Percentiles rank a stretch among this genome's conserved stretches.
These are phyloP conservation scores for Prunella himalayana DNA, from an alignment of 2,113 vertebrate genomes.

Conservation along the genomic window DNA sequence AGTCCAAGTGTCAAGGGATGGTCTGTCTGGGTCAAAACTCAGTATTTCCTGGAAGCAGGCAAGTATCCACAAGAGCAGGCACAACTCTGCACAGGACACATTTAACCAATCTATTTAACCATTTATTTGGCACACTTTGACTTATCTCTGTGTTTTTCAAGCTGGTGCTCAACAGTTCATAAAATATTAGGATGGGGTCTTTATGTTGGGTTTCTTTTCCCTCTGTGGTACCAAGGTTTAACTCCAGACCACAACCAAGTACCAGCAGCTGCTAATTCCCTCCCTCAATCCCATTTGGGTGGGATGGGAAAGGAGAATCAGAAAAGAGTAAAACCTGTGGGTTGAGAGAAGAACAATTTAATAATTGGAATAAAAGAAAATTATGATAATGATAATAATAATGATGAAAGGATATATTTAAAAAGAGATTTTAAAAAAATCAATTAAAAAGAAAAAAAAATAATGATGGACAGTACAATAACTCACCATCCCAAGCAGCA, in stretches of 20 bases:
- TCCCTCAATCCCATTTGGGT: fast-evolving
- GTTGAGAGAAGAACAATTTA: not conserved
- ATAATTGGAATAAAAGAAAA: not conserved
- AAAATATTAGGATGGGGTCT: not conserved
- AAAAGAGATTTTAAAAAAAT: not conserved
- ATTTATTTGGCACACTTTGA: not conserved
- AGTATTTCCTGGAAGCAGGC: not conserved
- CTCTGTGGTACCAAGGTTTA: not conserved
- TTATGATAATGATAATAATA: fast-evolving
- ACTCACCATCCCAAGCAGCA: not conserved
- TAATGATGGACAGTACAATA: not conserved
- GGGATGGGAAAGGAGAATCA: not conserved
- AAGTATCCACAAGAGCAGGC: not conserved
- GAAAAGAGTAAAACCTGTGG: not conserved
- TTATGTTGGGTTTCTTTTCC: not conserved
- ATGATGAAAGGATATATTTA: not conserved
- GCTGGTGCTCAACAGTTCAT: not conserved
- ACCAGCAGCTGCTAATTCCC: not conserved
- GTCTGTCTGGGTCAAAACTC: not conserved
- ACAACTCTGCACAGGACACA: not conserved
- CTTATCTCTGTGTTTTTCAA: not conserved
- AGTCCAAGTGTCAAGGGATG: not conserved
- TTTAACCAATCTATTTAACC: not conserved
- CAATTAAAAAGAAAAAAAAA: not conserved
- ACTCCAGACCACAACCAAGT: not conserved